Conservation (phyloP, 2,113 vertebrate genomes). For the Leptobrachium leishanense region DNA sequence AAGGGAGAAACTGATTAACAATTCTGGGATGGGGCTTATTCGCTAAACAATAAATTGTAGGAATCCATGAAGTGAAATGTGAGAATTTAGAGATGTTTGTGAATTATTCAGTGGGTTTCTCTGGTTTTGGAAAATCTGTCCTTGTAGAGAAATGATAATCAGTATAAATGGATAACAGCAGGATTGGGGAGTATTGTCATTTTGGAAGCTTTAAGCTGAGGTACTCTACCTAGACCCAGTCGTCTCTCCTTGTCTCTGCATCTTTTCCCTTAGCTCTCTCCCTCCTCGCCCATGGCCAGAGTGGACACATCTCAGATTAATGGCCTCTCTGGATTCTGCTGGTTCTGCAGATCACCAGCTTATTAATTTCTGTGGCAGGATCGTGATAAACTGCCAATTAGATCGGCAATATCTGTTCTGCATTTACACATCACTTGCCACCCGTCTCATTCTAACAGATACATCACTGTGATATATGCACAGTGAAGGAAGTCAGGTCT, state of each 20-base stretch:
- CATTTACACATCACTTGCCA: background rate
- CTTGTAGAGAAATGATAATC: no score
- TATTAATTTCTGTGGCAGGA: constrained; percentile 6
- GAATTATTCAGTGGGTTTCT: no score
- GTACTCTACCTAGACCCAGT: no score
- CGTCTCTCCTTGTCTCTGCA: background rate
- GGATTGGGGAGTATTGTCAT: no score
- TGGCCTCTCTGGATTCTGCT: constrained; percentile 1
- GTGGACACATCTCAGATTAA: background rate
- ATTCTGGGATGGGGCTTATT: no score
- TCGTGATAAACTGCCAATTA: constrained; percentile 24
- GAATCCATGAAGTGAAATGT: no score
- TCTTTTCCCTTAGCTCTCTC: background rate
- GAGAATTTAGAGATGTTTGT: no score
- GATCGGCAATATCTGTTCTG: background rate
- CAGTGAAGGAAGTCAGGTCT: background rate
- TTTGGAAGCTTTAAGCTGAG: no score
- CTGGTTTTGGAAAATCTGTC: no score
- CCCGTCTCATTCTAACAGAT: background rate
- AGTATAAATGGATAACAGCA: no score
- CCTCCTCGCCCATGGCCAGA: background rate
- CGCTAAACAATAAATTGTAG: no score
- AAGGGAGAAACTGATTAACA: no score
- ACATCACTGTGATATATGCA: constrained; percentile 14
- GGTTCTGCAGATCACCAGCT: background rate